Percentiles rank a stretch among this genome's conserved stretches.
These are phyloP conservation scores for Drosophila nasuta DNA, from an alignment of 1,140 invertebrate genomes.

Conservation along the genomic window DNA sequence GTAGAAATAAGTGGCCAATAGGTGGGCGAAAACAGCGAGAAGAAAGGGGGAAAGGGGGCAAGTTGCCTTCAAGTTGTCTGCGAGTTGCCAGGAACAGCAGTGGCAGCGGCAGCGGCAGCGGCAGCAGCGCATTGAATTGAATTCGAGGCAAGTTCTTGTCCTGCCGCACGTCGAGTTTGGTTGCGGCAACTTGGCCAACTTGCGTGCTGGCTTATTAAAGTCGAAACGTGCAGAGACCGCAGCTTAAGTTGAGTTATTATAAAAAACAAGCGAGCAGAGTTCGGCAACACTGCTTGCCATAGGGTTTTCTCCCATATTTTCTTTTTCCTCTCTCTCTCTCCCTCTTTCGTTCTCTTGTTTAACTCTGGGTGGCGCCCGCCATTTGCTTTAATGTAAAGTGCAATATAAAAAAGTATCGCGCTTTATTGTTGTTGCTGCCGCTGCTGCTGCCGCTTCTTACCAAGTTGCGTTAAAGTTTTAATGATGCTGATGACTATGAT, in stretches of 20 bases:
- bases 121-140: slow-evolving; percentile 65
- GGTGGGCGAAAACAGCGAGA: slow-evolving; percentile 7
- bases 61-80: slow-evolving; percentile 57
- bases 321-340: slow-evolving; percentile 4
- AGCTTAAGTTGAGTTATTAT: slow-evolving; percentile 82
- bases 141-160: slow-evolving; percentile 54
- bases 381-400: slow-evolving; percentile 77
- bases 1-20: slow-evolving; percentile 33
- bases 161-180: slow-evolving; percentile 42
- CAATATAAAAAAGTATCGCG: slow-evolving; percentile 80
- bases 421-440: slow-evolving; percentile 45
- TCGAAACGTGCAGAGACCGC: slow-evolving; percentile 67
- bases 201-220: slow-evolving; percentile 82
- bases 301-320: not conserved
- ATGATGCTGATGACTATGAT: slow-evolving; percentile 82
- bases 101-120: slow-evolving; percentile 20
- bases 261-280: slow-evolving; percentile 37
- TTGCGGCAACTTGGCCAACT: slow-evolving; percentile 65
- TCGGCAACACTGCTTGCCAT: slow-evolving; percentile 3
- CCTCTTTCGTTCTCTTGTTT: not conserved
- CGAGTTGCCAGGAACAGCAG: slow-evolving; percentile 31
- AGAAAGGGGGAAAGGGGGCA: not conserved
- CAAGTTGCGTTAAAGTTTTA: slow-evolving; percentile 80
- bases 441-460: slow-evolving; percentile 37
- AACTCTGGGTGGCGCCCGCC: slow-evolving; percentile 27